Evolutionary conservation across 2,888 invertebrate genomes (phyloP).

Genomic region (Epistrophe eligans): DNA sequence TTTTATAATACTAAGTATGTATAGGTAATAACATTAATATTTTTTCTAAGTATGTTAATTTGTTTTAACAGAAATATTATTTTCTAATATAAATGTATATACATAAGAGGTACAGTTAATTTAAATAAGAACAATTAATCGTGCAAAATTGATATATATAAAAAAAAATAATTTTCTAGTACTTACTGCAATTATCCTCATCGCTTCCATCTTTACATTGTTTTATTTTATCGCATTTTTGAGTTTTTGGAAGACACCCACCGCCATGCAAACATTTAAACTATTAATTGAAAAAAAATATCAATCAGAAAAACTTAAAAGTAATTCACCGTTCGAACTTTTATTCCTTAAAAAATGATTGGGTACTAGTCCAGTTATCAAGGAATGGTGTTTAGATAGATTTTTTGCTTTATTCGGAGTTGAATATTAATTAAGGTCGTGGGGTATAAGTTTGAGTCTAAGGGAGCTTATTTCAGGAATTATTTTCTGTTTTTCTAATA

Average conservation of each 20-base stretch:
- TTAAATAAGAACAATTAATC: neutral
- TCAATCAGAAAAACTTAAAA: neutral
- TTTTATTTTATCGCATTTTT: constrained; percentile 85
- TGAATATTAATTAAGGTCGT: too few species aligned
- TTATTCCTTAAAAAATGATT: neutral
- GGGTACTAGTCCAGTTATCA: too few species aligned
- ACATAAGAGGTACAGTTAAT: neutral
- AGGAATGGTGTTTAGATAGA: too few species aligned
- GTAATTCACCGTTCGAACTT: neutral
- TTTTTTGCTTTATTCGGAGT: too few species aligned
- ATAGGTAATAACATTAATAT: too few species aligned
- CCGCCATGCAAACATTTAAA: constrained; percentile 84
- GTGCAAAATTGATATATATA: constrained; percentile 10
- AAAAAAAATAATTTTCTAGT: constrained; percentile 55
- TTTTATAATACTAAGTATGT: neutral
- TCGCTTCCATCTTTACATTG: constrained; percentile 86
- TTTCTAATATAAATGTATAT: neutral
- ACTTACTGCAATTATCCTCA: constrained; percentile 85
- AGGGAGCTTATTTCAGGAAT: too few species aligned
- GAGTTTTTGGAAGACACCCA: constrained; percentile 82
- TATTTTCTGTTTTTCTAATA: too few species aligned
- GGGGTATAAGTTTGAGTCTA: too few species aligned
- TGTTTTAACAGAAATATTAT: neutral
- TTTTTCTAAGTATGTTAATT: neutral
- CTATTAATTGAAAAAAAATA: constrained; percentile 76